Evolutionary conservation across 2,113 vertebrate genomes (phyloP), one percentile per base, ranked within the genome.

Genomic region (Platichthys flesus): DNA sequence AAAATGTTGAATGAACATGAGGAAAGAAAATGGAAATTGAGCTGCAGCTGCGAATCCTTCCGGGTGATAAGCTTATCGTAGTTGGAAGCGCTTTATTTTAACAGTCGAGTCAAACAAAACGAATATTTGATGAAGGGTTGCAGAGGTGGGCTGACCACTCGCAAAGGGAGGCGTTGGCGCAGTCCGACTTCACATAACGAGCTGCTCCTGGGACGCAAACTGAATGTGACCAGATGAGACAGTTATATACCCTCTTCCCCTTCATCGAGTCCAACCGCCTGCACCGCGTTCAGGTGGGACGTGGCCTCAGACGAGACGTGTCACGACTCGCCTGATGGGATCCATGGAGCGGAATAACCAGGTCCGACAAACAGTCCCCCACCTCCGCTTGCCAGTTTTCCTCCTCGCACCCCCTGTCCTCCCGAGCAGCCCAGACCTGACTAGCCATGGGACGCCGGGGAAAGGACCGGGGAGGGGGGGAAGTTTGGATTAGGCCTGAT

Each of bases 401-500:
- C 78, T 76, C 28, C 65, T 68, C 67, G 3, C 23, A 49, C 47
- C 47, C 49, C 37, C 66, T 24, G 49, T 79, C 71, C 67, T 75
- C 78, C 67, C 7, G 0, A 67, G 56, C 82, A 83, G 74, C 71
- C 79, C 74, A 31, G 79, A 76, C 81, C 77, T 81, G 79, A 84
- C 81, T 85, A 81, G 87, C 58, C 55, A 40, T 21, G 70, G 72
- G 72, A 87, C 26, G 18, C 18, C 57, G 57, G 69, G 73, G 73
- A 31, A 84, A 82, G 57, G 73, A 71, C 66, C n/a, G 9, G 67
- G n/a, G 52, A 20, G 79, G 76, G 54, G 78, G 79, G 78, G 62
- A 61, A 16, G 78, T 87, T 88, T 88, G 85, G 88, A 85, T 93
- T 90, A 87, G 84, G 84, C 82, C 76, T 90, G 88, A 92, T 92